Conservation (phyloP, 2,113 vertebrate genomes). For the Genyomyrus donnyi region DNA sequence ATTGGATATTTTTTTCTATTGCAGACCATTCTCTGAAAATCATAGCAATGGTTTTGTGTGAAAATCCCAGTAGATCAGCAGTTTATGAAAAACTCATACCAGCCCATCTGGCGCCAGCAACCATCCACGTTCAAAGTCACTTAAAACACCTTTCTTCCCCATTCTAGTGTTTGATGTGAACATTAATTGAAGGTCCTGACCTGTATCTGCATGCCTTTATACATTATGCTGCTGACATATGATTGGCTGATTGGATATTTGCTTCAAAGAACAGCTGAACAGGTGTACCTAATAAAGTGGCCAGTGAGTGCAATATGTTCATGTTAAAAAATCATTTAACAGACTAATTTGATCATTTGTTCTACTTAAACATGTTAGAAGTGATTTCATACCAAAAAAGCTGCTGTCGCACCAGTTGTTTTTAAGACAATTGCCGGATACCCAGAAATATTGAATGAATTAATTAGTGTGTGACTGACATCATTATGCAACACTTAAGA, state of each 20-base stretch:
- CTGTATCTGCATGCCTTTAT: not conserved
- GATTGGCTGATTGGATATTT: not conserved
- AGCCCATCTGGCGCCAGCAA: not conserved
- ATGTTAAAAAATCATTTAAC: not conserved
- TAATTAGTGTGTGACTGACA: not conserved
- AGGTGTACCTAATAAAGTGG: not conserved
- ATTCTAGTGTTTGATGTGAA: not conserved
- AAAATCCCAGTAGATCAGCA: no score
- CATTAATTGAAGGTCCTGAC: not conserved
- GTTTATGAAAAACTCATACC: not conserved
- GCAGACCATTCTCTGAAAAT: no score
- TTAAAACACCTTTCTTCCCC: not conserved
- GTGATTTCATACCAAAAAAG: not conserved
- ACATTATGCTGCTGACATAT: not conserved
- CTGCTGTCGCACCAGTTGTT: not conserved
- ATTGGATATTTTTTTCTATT: no score
- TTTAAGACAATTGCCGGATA: not conserved
- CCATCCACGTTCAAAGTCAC: not conserved
- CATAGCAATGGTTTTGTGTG: no score
- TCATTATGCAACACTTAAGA: not conserved
- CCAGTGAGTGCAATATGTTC: not conserved
- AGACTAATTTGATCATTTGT: not conserved
- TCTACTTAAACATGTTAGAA: not conserved
- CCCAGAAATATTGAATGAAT: not conserved
- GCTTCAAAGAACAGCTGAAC: not conserved